Base-by-base conservation (phyloP, 2,888 invertebrate genomes). In the Caenorhabditis auriculariae region DNA sequence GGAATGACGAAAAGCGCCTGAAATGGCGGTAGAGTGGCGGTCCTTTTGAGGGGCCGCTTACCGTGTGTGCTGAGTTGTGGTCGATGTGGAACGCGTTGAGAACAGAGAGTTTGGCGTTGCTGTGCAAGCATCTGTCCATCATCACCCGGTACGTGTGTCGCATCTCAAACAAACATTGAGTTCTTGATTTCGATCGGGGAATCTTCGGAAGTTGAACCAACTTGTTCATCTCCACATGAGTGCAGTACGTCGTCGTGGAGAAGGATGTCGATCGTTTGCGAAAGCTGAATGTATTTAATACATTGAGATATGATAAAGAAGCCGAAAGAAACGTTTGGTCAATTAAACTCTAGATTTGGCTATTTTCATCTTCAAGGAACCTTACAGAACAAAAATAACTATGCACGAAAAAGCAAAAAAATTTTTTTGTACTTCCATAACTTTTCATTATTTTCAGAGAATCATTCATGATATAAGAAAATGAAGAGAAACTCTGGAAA, bases 231-330 rank as follows among this genome's bases (percentile, higher is more conserved):
- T 27, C 58, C 58, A 54, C 58, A 58, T 4, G 62, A 53, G 15
- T 62, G 62, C 4, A 62, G 39, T 15, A 62, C 62, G 35, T 62
- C 62, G 38, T 62, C 58, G 42, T 62, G 62, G 58, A 62, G 54
- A 23, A 62, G 44, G 41, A 62, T 62, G 35, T 62, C 58, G 15
- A 52, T 54, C 5, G 62, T 62, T 32, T 62, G 54, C 21, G 54
- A 32, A 21, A 62, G 57, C 58, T 62, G 49, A 32, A 51, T 52
- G 2, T 29, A 26, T 44, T 26, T 26, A 6, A 24, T 24, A 32
- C 35, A 35, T 35, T 19, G 6, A 47, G n/a, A n/a, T n/a, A n/a
- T n/a, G n/a, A n/a, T n/a, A n/a, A n/a, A n/a, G n/a, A n/a, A n/a
- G n/a, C n/a, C n/a, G n/a, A n/a, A n/a, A n/a, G n/a, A n/a, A n/a